phyloP scores from a whole-genome alignment of 2,113 vertebrate species.

The Puffinus mauretanicus region DNA sequence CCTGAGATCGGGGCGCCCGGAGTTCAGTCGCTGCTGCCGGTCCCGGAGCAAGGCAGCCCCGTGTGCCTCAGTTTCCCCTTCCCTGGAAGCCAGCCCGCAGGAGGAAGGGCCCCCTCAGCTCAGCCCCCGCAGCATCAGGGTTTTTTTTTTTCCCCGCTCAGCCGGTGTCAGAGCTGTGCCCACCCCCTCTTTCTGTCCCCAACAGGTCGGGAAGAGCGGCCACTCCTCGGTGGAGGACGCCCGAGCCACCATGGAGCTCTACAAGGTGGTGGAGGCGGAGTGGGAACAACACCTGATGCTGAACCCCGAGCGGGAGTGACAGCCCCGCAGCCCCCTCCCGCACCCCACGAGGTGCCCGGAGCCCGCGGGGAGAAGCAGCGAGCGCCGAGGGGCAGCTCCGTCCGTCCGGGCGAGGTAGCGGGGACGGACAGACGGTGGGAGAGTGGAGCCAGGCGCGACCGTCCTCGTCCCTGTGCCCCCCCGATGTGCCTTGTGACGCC shows the following conservation, averaged over 20 bases:
- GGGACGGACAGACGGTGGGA: background rate
- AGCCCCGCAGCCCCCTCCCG: background rate
- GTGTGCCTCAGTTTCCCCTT: background rate
- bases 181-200: background rate
- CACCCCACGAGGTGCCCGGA: too few species aligned
- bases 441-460: rapidly evolving
- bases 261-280: conserved; percentile 84
- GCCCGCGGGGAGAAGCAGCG: rapidly evolving
- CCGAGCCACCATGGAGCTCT: conserved; percentile 91
- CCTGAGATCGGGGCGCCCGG: too few species aligned
- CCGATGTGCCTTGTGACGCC: background rate
- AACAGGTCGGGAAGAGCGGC: conserved; percentile 79
- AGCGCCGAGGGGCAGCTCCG: rapidly evolving
- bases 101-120: background rate
- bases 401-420: background rate
- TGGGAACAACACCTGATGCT: conserved; percentile 81
- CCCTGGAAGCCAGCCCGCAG: background rate
- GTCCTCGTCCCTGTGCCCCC: background rate
- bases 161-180: too few species aligned
- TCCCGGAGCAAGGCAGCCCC: background rate
- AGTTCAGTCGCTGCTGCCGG: background rate
- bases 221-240: conserved; percentile 95
- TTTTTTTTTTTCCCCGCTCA: background rate
- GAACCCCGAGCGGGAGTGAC: background rate
- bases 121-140: rapidly evolving